Base-by-base conservation (phyloP, 1,140 invertebrate genomes). In the Plectus sambesii region DNA sequence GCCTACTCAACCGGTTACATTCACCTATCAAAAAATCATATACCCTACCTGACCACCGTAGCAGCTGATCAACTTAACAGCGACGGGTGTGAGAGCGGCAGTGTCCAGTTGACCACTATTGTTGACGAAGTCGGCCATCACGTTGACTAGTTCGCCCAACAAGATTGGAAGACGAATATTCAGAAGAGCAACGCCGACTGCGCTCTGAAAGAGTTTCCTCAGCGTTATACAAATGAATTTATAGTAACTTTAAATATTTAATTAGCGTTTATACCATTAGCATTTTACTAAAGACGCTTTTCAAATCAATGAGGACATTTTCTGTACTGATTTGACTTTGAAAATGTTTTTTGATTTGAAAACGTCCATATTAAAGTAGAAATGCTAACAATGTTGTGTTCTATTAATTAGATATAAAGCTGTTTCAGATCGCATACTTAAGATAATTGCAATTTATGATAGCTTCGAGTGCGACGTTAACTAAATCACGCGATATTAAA, bases 161-260 rank as follows among this genome's bases (percentile, higher is more conserved):
- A 81, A 61, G 51, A 81, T 72, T 1, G 85, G 84, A 55, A 87
- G 82, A 68, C 82, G 75, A 51, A 87, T 84, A 63, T 88, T 88
- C 47, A 85, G 72, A 38, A 82, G 56, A 1, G 85, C 84, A 42
- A 85, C 83, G 53, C 79, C 70, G 24, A 87, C 66, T 9, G 85
- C 83, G 59, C 82, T 81, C 85, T 87, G 63, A 42, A 74, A 73
- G 47, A 56, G n/a, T n/a, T n/a, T n/a, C n/a, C n/a, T n/a, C n/a
- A n/a, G n/a, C n/a, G n/a, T n/a, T n/a, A n/a, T n/a, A n/a, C n/a
- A 30, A 37, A 27, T 42, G 20, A 47, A 40, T 26, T 20, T 5
- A 38, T 3, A 26, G 45, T 26, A 51, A 42, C 54, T 17, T 19
- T 42, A 15, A 27, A 12, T 1, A 30, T 15, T 57, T 29, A 0